Evolutionary conservation across 2,797 vertebrate genomes (phyloP).

Genomic region (Malurus splendens): DNA sequence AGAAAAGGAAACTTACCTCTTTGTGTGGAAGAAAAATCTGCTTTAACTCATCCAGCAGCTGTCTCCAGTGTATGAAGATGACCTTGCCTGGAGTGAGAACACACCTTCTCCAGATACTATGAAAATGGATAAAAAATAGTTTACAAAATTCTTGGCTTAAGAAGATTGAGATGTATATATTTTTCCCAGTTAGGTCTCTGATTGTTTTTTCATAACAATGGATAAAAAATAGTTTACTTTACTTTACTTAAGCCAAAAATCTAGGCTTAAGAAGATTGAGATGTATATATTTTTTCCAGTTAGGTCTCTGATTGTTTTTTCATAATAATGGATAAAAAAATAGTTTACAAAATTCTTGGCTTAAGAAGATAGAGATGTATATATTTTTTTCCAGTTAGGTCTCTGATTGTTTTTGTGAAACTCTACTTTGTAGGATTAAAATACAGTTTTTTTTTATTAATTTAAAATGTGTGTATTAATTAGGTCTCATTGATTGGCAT

Average conservation of each 20-base stretch:
- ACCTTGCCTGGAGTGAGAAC: neutral
- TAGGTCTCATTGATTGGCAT: neutral
- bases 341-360: neutral
- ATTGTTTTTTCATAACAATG: neutral
- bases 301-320: neutral
- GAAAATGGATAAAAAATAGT: neutral
- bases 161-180: neutral
- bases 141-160: neutral
- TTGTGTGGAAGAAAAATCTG: neutral
- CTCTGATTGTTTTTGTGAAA: neutral
- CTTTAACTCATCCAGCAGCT: neutral
- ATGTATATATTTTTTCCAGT: neutral
- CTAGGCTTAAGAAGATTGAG: neutral
- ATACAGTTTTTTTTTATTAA: neutral
- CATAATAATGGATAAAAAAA: neutral
- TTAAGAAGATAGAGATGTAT: neutral
- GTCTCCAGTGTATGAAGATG: neutral
- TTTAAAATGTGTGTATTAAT: neutral
- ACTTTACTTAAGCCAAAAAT: too few relatives aligned
- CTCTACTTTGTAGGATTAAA: neutral
- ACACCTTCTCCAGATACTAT: neutral
- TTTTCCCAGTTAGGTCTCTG: neutral
- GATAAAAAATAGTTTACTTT: neutral
- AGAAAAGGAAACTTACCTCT: neutral
- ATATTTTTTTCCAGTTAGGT: neutral